phyloP scores from a whole-genome alignment of 1,140 invertebrate species.

The Apis laboriosa region DNA sequence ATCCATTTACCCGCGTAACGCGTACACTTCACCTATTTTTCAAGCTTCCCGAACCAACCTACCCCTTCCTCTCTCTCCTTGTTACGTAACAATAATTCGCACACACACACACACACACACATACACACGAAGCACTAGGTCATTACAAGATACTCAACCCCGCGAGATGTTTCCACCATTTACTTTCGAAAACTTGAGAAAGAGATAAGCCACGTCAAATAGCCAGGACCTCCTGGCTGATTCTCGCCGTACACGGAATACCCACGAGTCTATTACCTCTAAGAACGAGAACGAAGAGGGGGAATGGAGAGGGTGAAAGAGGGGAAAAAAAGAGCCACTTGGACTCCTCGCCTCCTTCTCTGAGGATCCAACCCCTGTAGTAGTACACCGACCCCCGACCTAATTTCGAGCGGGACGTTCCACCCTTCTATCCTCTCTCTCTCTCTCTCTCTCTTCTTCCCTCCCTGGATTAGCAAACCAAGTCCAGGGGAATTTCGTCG shows the following conservation, averaged over 20 bases:
- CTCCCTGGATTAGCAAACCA: slow-evolving; percentile 42
- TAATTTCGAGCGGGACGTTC: slow-evolving; percentile 58
- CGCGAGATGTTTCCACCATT: slow-evolving; percentile 7
- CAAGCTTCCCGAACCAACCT: background rate
- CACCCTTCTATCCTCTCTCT: background rate
- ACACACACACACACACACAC: no score
- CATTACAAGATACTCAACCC: slow-evolving; percentile 16
- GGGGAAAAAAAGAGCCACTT: background rate
- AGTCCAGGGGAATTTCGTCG: slow-evolving; percentile 31
- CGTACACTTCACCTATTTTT: slow-evolving; percentile 29
- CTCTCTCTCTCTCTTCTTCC: background rate
- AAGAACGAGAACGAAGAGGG: background rate
- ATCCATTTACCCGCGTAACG: slow-evolving; percentile 9
- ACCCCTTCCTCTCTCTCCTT: background rate
- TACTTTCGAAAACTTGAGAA: background rate
- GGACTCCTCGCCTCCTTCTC: slow-evolving; percentile 20
- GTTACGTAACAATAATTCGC: slow-evolving; percentile 8
- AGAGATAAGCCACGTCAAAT: background rate
- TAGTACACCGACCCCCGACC: slow-evolving; percentile 64
- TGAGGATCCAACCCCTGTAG: slow-evolving; percentile 38
- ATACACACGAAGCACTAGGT: background rate
- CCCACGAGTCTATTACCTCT: background rate
- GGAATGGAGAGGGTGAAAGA: background rate
- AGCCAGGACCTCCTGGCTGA: background rate
- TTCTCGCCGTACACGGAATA: no score